Percentiles rank a stretch among this genome's conserved stretches.
phyloP scores from a whole-genome alignment of 1,140 invertebrate species.

The Tetraneura akinire region DNA sequence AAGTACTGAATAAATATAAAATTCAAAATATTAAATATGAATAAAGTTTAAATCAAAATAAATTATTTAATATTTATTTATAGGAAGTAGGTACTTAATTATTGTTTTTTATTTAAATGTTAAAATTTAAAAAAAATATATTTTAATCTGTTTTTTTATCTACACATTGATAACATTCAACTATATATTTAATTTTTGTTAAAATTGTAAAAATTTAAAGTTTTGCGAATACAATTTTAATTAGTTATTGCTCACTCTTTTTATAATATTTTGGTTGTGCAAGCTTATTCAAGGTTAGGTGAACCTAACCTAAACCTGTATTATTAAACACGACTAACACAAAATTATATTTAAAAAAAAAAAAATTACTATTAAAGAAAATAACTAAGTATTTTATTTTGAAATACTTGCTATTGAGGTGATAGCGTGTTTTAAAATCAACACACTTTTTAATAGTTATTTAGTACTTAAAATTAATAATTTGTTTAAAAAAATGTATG shows the following conservation, averaged over 20 bases:
- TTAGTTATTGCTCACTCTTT: slow-evolving; percentile 41
- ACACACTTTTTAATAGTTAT: background rate
- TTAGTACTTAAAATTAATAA: background rate
- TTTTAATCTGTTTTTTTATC: background rate
- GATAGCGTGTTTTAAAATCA: slow-evolving; percentile 28
- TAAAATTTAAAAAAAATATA: background rate
- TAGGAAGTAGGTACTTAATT: no score
- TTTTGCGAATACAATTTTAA: background rate
- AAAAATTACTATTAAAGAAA: background rate
- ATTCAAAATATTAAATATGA: no score
- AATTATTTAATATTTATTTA: no score
- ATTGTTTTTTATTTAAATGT: slow-evolving; percentile 3
- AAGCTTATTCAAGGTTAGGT: slow-evolving; percentile 43
- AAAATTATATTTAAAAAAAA: background rate
- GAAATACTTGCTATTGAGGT: background rate
- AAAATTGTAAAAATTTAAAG: background rate
- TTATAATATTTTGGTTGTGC: slow-evolving; percentile 14
- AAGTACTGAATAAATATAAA: no score
- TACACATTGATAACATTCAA: background rate
- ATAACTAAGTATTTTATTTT: background rate
- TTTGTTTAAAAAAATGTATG: background rate
- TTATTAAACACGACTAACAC: slow-evolving; percentile 42
- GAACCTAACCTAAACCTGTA: slow-evolving; percentile 23
- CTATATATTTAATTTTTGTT: background rate
- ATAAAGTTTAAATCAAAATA: no score